phyloP scores from a whole-genome alignment of 2,113 vertebrate genomes.

The Laticauda laticaudata region DNA sequence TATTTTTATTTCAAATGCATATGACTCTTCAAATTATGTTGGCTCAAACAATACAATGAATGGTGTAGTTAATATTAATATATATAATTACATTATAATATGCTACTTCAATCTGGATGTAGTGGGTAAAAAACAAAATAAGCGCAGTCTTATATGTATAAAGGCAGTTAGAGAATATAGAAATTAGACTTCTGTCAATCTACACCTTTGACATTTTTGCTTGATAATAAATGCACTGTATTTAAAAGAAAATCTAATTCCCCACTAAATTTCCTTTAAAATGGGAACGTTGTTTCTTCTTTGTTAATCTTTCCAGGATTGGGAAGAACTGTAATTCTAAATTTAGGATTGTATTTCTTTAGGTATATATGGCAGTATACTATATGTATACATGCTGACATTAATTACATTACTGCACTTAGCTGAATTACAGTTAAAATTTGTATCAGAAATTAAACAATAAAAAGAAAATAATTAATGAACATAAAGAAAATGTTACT shows the following conservation, averaged over 20 bases:
- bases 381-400: not conserved
- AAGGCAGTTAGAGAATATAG: not conserved
- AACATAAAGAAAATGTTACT: conserved; percentile 60
- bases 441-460: not conserved
- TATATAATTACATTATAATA: not conserved
- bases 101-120: not conserved
- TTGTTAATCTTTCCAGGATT: not conserved
- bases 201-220: not conserved
- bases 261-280: not conserved
- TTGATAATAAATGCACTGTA: not conserved
- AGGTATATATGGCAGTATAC: not conserved
- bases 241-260: not conserved
- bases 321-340: not conserved
- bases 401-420: not conserved
- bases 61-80: not conserved
- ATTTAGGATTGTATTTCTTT: not conserved
- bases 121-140: not conserved
- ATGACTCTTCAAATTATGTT: not conserved
- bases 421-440: not conserved
- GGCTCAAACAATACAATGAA: not conserved
- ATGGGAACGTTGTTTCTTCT: not conserved
- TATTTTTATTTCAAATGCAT: not conserved
- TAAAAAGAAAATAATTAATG: conserved; percentile 29
- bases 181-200: not conserved
- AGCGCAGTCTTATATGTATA: not conserved